A percentile compares a stretch with the other conserved stretches of the same genome.
Conservation (phyloP, 1,140 invertebrate genomes). For the Saxidomus purpurata region DNA sequence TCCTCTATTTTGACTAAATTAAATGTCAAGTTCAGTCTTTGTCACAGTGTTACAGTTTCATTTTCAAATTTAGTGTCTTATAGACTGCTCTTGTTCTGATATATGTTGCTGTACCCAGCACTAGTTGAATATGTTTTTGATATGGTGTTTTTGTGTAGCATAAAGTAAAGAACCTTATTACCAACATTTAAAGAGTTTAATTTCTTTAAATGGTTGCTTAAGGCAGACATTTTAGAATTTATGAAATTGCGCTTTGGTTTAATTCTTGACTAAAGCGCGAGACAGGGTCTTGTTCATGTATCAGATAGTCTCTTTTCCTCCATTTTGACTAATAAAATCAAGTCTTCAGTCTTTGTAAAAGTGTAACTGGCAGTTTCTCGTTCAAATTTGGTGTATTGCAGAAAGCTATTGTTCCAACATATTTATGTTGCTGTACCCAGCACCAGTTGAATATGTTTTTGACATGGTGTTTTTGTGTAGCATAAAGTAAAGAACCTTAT, state of each 20-base stretch:
- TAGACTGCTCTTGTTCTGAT: background rate
- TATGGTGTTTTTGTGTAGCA: conserved; percentile 34
- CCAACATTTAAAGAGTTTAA: conserved; percentile 1
- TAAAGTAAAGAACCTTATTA: conserved; percentile 38
- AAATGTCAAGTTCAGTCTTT: no score
- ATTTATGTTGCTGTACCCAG: conserved; percentile 34
- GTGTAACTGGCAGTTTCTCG: no score
- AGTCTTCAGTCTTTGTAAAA: no score
- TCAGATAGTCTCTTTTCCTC: no score
- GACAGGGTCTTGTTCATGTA: no score
- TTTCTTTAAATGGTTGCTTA: conserved; percentile 35
- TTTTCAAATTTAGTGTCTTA: no score
- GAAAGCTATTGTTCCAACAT: background rate
- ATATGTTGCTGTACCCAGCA: conserved; percentile 38
- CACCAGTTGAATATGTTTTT: conserved; percentile 19
- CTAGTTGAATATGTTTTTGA: conserved; percentile 4
- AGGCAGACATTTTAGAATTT: background rate
- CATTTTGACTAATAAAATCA: no score
- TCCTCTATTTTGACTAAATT: no score
- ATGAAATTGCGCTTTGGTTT: background rate
- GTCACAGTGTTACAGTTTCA: no score
- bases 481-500: conserved; percentile 31
- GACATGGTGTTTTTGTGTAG: conserved; percentile 33
- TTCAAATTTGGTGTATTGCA: no score
- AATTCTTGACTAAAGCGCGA: no score